Percentiles rank a stretch among this genome's conserved stretches.
These are phyloP conservation scores for Lethocerus indicus DNA, from an alignment of 1,140 invertebrate species.

Conservation along the genomic window DNA sequence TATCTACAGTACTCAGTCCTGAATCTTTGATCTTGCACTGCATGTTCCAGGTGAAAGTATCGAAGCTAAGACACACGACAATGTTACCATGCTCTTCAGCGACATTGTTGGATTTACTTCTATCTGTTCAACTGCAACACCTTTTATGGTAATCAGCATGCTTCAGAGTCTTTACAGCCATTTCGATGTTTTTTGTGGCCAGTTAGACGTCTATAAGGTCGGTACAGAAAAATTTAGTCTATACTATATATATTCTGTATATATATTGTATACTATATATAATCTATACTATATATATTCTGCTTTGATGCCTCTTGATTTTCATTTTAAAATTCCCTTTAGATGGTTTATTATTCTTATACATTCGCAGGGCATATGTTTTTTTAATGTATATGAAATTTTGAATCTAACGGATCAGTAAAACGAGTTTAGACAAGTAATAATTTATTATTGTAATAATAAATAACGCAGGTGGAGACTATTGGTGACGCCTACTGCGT, in stretches of 20 bases:
- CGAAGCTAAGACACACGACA: conserved; percentile 76
- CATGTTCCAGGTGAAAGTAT: conserved; percentile 57
- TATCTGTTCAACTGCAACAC: conserved; percentile 76
- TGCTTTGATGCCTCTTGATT: no score
- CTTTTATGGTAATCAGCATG: conserved; percentile 91
- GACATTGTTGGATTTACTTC: conserved; percentile 94
- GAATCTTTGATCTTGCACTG: not conserved
- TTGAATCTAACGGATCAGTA: no score
- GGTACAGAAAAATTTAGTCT: conserved; percentile 16
- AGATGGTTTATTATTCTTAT: no score
- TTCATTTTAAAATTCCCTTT: no score
- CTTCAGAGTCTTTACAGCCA: conserved; percentile 80
- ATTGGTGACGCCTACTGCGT: conserved; percentile 92
- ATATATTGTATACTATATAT: no score
- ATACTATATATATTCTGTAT: no score
- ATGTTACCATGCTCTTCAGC: conserved; percentile 87
- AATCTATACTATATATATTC: no score
- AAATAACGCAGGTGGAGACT: conserved; percentile 81
- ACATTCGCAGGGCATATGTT: no score
- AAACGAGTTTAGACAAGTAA: no score
- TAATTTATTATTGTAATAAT: no score
- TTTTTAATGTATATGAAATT: no score
- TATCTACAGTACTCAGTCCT: no score
- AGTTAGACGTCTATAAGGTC: conserved; percentile 88
- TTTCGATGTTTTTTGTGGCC: conserved; percentile 79